phyloP scores from a whole-genome alignment of 2,113 vertebrate species.

The Nycticorax nycticorax region DNA sequence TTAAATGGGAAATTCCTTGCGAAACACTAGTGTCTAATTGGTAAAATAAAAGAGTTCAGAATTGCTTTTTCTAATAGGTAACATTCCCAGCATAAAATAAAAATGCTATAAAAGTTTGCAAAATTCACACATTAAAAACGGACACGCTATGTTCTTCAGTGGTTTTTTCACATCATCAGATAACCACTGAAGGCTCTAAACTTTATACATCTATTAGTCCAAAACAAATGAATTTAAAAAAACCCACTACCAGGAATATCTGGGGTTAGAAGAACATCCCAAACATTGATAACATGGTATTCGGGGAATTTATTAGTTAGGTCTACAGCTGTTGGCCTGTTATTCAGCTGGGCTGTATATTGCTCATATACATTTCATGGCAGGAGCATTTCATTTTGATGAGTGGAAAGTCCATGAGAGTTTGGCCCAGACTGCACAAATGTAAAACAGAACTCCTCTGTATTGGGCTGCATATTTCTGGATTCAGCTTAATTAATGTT shows the following conservation, averaged over 20 bases:
- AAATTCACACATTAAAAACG: background rate
- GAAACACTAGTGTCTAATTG: background rate
- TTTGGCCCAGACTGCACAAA: slow-evolving; percentile 21
- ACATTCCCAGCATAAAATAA: background rate
- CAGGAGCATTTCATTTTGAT: slow-evolving; percentile 36
- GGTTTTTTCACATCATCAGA: background rate
- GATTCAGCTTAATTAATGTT: slow-evolving; percentile 54
- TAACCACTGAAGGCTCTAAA: background rate
- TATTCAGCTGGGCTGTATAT: slow-evolving; percentile 20
- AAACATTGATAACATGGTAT: slow-evolving; percentile 42
- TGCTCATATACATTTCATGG: slow-evolving; percentile 55
- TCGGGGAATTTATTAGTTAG: slow-evolving; percentile 53
- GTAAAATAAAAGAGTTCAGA: background rate
- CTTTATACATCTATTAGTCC: background rate
- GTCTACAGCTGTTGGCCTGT: slow-evolving; percentile 59
- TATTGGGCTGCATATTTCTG: slow-evolving; percentile 27
- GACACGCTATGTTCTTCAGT: background rate
- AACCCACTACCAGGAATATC: background rate
- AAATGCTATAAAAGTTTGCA: background rate
- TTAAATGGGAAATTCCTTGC: background rate
- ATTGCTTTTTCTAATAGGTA: background rate
- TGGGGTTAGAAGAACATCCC: background rate
- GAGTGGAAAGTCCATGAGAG: slow-evolving; percentile 38
- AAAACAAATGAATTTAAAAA: background rate
- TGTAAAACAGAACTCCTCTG: slow-evolving; percentile 53